Evolutionary conservation across 2,888 invertebrate genomes (phyloP), one percentile per base, ranked within the genome.

Genomic region (Thecophora atra): DNA sequence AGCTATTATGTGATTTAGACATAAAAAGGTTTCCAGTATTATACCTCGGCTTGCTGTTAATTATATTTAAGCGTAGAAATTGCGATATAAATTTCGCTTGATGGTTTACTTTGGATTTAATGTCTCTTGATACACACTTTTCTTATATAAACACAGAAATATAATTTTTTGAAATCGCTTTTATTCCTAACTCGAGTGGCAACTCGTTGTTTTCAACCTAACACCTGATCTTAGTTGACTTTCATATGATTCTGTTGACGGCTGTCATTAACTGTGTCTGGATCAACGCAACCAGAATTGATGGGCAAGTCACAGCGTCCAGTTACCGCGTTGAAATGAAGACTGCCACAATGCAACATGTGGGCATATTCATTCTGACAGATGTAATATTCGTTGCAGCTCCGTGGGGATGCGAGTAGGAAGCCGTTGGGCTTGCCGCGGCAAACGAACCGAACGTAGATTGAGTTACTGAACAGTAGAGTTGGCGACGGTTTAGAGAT

Each of bases 221-320:
- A 37, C 11, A 2, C 6, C 37, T 6, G 11, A 37, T 37, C 37
- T 11, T 37, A 37, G 7, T 1, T 1, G 11, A 1, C 2, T 11
- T 37, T 37, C 1, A 37, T 37, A 37, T 62, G 19, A 21, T 2
- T 37, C 21, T n/a, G 47, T 1, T 44, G 64, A 15, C 64, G 64
- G n/a, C 44, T 47, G 47, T 44, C 64, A 64, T 47, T 64, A 15
- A 47, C 24, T n/a, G 44, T 15, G 17, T 21, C 26, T 11, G 68
- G 44, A 24, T 68, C 42, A 13, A 68, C 42, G 26, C 68, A 68
- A 15, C 68, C 68, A 6, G 52, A 52, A 42, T 83, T 84, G 72
- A 82, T 77, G 6, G 83, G 84, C 69, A 80, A 75, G 78, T 83
- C 84, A 71, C 83, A 83, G 60, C 77, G 77, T 37, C 83, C 84